Conservation (phyloP, 1,140 invertebrate species). For the Meloidogyne hapla region DNA sequence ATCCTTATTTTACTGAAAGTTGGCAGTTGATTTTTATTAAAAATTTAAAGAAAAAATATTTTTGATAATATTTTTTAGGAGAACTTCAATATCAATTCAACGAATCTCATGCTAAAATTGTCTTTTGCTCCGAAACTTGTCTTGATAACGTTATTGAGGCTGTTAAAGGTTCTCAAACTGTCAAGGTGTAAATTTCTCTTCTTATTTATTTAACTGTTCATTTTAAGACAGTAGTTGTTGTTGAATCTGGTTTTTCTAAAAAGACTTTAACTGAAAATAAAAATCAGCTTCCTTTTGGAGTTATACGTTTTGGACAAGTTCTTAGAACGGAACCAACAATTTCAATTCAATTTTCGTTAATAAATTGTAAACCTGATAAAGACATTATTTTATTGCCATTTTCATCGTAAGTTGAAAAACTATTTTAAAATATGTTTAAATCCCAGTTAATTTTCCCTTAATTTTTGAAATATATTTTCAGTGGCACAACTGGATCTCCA, state of each 20-base stretch:
- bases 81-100: conserved; percentile 49
- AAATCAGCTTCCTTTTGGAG: neutral
- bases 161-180: conserved; percentile 24
- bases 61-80: conserved; percentile 32
- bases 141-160: conserved; percentile 41
- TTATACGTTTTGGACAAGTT: conserved; percentile 37
- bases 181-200: conserved; percentile 33
- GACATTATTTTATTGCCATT: conserved; percentile 49
- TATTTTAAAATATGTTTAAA: neutral
- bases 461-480: conserved; percentile 29
- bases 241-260: conserved; percentile 31
- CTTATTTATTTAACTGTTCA: neutral
- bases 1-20: conserved; percentile 45
- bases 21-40: neutral
- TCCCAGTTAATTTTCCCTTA: neutral
- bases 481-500: conserved; percentile 40
- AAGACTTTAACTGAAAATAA: conserved; percentile 5
- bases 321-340: conserved; percentile 32
- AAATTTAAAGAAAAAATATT: too few relatives aligned
- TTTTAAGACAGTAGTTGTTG: conserved; percentile 44
- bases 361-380: conserved; percentile 31
- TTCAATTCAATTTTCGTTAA: neutral
- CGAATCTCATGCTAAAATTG: conserved; percentile 47
- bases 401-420: conserved; percentile 38
- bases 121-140: conserved; percentile 43